phyloP scores from a whole-genome alignment of 2,797 vertebrate genomes.

The Petrocephalus sullivani region DNA sequence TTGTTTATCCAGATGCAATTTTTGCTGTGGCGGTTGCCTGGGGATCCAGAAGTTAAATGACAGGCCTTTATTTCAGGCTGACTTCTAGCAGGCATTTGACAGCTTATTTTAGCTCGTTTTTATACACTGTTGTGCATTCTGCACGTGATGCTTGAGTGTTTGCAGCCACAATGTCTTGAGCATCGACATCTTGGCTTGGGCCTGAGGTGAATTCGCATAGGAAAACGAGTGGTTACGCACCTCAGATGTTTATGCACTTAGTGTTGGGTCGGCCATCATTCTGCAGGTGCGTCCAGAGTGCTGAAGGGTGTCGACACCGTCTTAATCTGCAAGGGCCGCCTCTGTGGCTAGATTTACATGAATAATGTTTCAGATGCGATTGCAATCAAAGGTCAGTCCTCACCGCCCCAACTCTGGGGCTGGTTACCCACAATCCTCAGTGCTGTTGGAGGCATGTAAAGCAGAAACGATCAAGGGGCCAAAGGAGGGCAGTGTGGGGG shows the following conservation, averaged over 20 bases:
- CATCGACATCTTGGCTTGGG: background rate
- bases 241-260: constrained; percentile 17
- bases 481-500: background rate
- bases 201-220: constrained; percentile 3
- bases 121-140: background rate
- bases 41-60: background rate
- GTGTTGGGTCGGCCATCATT: background rate
- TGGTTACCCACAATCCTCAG: constrained; percentile 7
- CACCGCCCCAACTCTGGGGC: background rate
- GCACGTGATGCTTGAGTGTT: background rate
- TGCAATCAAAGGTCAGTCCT: background rate
- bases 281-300: constrained; percentile 5
- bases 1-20: background rate
- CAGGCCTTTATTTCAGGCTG: background rate
- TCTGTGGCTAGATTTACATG: background rate
- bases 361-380: background rate
- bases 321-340: background rate
- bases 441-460: background rate
- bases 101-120: background rate
- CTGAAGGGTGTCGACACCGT: background rate
- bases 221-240: background rate
- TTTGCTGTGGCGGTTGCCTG: background rate
- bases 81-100: background rate
- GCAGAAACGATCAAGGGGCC: too few species aligned
- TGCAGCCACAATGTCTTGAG: background rate